These are phyloP conservation scores for Trididemnum clinides DNA, from an alignment of 23 tunicate genomes.

Conservation along the genomic window DNA sequence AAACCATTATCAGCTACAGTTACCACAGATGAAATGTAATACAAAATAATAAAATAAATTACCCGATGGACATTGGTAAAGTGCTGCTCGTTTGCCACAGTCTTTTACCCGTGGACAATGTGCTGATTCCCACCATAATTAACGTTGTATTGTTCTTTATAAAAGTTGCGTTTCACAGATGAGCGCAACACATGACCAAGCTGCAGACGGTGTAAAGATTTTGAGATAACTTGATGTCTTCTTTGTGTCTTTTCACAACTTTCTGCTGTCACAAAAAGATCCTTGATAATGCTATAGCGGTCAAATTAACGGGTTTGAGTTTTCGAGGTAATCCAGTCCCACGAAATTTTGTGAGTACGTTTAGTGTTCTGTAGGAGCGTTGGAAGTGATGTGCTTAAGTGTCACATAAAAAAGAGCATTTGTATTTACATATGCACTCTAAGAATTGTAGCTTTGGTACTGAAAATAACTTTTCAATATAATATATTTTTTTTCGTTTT, in stretches of 20 bases:
- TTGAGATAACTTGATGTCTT: not conserved
- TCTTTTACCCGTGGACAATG: too few species aligned
- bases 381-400: too few species aligned
- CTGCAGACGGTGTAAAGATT: not conserved
- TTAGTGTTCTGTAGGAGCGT: not conserved
- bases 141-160: not conserved
- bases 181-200: not conserved
- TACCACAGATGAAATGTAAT: not conserved
- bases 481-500: too few species aligned
- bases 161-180: not conserved
- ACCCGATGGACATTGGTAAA: too few species aligned
- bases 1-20: not conserved
- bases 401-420: too few species aligned
- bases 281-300: not conserved
- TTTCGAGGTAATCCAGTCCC: not conserved
- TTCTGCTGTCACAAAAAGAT: not conserved
- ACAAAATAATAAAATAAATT: not conserved
- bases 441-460: too few species aligned
- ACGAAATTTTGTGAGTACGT: not conserved
- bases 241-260: not conserved
- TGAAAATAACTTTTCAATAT: too few species aligned
- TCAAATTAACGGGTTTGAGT: not conserved
- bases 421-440: too few species aligned
- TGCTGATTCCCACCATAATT: not conserved
- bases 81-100: too few species aligned